Evolutionary conservation across 2,888 invertebrate species (phyloP).

Genomic region (Mythimna impura): DNA sequence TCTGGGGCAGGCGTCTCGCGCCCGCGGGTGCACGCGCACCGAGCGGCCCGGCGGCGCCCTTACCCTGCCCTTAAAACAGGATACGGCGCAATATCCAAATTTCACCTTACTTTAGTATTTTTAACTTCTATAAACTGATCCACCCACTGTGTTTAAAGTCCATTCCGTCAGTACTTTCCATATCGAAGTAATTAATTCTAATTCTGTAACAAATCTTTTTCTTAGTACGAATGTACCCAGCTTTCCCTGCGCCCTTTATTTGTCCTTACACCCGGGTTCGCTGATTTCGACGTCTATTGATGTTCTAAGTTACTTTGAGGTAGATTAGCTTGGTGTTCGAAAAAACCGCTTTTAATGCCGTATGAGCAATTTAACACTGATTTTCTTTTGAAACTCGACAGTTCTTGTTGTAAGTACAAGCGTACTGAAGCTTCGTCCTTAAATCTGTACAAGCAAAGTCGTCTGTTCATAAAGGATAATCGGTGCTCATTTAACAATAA

Average conservation of each 20-base stretch:
- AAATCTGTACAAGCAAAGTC: constrained; percentile 18
- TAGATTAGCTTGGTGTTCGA: constrained; percentile 19
- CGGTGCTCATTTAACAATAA: constrained; percentile 19
- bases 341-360: constrained; percentile 6
- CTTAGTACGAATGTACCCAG: constrained; percentile 30
- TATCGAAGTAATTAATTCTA: constrained; percentile 17
- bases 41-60: constrained; percentile 68
- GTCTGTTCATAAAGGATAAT: constrained; percentile 32
- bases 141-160: background rate
- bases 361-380: constrained; percentile 11
- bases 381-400: background rate
- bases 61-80: constrained; percentile 63
- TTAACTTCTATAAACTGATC: constrained; percentile 5
- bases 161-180: background rate
- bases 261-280: constrained; percentile 48
- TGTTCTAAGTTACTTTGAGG: constrained; percentile 23
- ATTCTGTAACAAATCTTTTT: constrained; percentile 13
- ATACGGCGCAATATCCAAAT: constrained; percentile 46
- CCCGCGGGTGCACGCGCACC: constrained; percentile 68
- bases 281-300: constrained; percentile 30
- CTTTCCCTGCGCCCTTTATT: constrained; percentile 47
- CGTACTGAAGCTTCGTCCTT: constrained; percentile 25
- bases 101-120: constrained; percentile 32
- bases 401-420: constrained; percentile 6
- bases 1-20: constrained; percentile 63